phyloP scores from a whole-genome alignment of 23 tunicate genomes.

The Ciona savignyi region DNA sequence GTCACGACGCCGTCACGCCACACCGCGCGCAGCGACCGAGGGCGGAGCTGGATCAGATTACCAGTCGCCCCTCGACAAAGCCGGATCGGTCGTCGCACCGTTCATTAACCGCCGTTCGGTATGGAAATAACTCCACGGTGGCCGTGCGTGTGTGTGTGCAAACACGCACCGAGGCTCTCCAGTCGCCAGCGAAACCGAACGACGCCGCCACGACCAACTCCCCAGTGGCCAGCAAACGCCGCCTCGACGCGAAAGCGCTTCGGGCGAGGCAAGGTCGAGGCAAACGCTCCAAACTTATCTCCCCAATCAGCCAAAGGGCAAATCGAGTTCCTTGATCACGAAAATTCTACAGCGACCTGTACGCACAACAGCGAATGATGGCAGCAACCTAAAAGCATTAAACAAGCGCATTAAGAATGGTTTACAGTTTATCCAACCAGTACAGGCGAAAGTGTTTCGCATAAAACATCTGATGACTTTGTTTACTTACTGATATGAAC shows the following conservation, averaged over 20 bases:
- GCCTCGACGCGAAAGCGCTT: background rate
- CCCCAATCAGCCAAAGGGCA: background rate
- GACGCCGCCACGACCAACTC: background rate
- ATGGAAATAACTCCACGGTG: background rate
- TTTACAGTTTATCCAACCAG: too few relatives aligned
- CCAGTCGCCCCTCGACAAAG: slow-evolving; percentile 2
- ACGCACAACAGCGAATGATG: too few relatives aligned
- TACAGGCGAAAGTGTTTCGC: too few relatives aligned
- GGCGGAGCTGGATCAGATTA: slow-evolving; percentile 1
- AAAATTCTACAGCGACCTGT: too few relatives aligned
- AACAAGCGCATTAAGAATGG: too few relatives aligned
- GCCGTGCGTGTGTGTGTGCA: background rate
- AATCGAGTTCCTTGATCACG: background rate
- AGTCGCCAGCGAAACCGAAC: background rate
- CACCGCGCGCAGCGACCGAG: background rate
- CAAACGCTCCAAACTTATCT: background rate
- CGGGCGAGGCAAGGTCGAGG: background rate
- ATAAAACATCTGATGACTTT: too few relatives aligned
- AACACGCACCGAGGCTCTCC: background rate
- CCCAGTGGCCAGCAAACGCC: background rate
- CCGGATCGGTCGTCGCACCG: background rate
- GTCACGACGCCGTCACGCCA: slow-evolving; percentile 1
- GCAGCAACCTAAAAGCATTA: too few relatives aligned
- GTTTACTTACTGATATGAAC: too few relatives aligned
- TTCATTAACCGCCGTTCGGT: background rate